phyloP scores from a whole-genome alignment of 2,888 invertebrate species.

The Platerodrilus igneus region DNA sequence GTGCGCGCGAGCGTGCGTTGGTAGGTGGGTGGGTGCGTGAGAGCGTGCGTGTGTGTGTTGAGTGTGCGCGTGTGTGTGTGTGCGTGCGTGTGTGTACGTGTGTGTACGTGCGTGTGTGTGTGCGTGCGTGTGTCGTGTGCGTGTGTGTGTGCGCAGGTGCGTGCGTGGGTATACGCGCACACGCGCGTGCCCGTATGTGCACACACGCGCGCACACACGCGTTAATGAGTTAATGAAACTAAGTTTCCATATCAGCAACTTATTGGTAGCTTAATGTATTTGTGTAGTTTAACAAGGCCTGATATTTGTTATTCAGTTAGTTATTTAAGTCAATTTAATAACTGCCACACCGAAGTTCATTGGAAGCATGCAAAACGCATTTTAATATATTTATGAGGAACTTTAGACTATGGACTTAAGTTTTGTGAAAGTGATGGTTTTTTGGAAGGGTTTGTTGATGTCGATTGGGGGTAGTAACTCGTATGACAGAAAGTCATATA shows the following conservation, averaged over 20 bases:
- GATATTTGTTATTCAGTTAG: conserved; percentile 28
- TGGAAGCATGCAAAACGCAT: conserved; percentile 27
- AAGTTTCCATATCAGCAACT: conserved; percentile 25
- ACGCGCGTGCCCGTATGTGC: too few relatives aligned
- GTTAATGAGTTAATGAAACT: too few relatives aligned
- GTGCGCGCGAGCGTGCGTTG: too few relatives aligned
- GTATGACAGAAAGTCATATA: conserved; percentile 43
- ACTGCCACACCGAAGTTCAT: conserved; percentile 21
- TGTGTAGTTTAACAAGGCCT: conserved; percentile 24
- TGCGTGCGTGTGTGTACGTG: too few relatives aligned
- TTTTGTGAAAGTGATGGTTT: conserved; percentile 17
- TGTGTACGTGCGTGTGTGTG: too few relatives aligned
- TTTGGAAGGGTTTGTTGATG: conserved; percentile 29
- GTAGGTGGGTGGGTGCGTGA: too few relatives aligned
- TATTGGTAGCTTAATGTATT: conserved; percentile 25
- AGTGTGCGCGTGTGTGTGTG: too few relatives aligned
- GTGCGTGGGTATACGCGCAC: too few relatives aligned
- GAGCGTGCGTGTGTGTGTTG: too few relatives aligned
- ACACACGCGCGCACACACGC: too few relatives aligned
- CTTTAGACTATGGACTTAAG: conserved; percentile 23
- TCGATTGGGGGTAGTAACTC: conserved; percentile 29
- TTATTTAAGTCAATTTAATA: conserved; percentile 23
- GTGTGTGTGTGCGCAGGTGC: too few relatives aligned
- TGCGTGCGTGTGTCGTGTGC: too few relatives aligned
- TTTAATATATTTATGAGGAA: conserved; percentile 22